Conservation (phyloP, 1,140 invertebrate genomes). For the Drosophila santomea region DNA sequence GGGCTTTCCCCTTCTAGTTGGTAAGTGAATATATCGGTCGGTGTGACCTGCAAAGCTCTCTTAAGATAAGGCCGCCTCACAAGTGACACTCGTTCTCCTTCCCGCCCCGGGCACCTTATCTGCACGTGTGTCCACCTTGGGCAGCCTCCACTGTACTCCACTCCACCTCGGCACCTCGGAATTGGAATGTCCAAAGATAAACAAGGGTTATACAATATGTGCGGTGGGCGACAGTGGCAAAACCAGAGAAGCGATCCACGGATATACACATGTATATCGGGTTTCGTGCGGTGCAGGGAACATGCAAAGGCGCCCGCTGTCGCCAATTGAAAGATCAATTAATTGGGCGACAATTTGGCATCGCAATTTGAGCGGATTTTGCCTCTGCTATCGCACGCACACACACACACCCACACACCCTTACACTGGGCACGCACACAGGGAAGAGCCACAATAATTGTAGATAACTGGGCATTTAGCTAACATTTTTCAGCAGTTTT, state of each 20-base stretch:
- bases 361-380: slow-evolving; percentile 47
- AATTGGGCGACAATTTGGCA: slow-evolving; percentile 47
- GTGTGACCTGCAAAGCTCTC: slow-evolving; percentile 6
- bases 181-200: slow-evolving; percentile 73
- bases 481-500: slow-evolving; percentile 72
- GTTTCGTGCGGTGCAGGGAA: background rate
- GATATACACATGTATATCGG: background rate
- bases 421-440: slow-evolving; percentile 32
- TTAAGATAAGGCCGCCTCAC: slow-evolving; percentile 1
- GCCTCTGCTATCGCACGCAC: slow-evolving; percentile 41
- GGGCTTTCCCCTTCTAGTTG: background rate
- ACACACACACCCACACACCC: slow-evolving; percentile 20
- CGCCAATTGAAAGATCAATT: slow-evolving; percentile 42
- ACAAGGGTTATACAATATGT: slow-evolving; percentile 70
- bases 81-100: background rate
- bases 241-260: slow-evolving; percentile 31
- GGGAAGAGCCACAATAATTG: slow-evolving; percentile 64
- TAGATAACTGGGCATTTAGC: slow-evolving; percentile 77
- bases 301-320: background rate
- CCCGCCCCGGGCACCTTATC: background rate
- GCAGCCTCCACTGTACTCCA: slow-evolving; percentile 39
- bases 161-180: slow-evolving; percentile 36
- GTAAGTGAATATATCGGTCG: background rate
- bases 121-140: slow-evolving; percentile 2
- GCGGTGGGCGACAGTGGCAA: slow-evolving; percentile 5